Base-by-base conservation (phyloP, 2,797 vertebrate species). In the Xenops minutus region DNA sequence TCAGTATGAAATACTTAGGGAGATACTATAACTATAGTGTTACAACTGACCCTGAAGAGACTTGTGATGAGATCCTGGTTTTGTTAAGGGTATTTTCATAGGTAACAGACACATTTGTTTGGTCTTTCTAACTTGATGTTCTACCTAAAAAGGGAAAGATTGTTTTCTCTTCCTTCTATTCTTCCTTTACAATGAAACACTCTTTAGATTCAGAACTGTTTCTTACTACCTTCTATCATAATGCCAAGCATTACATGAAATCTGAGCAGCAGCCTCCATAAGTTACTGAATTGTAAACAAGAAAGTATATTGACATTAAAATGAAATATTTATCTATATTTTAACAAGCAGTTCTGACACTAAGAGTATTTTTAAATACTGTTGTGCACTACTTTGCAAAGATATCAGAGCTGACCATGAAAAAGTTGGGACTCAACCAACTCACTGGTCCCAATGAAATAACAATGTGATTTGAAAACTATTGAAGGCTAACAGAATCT, bases 351-450 rank as follows among this genome's bases (percentile, higher is more conserved):
- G 12, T 51, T 56, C 36, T 56, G 36, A 56, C 10, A 19, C 12
- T 18, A 21, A n/a, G 26, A n/a, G 5, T 49, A 10, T 44, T 6
- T 62, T 37, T 44, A 56, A 74, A 51, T 44, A 56, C 3, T 13
- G 2, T 34, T 36, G 1, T 8, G 3, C 0, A 2, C 8, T 43
- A 37, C 12, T 61, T 68, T 62, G 41, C 8, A 27, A 44, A 51
- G 17, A 10, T 32, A 51, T 43, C 48, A 52, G 15, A 59, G 24
- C 7, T 29, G 12, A 51, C 10, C 3, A 10, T 20, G 9, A 32
- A 34, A 3, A 43, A 58, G 9, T 15, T 79, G 2, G 32, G 19
- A 67, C 17, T 59, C 13, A 26, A 37, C 6, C 2, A 79, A 32
- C 7, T 26, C 37, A 43, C 11, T 13, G 0, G 17, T 43, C 41